A percentile compares a stretch with the other conserved stretches of the same genome.
Evolutionary conservation across 1,140 invertebrate genomes (phyloP).

Genomic region (Wiebesia pumilae): DNA sequence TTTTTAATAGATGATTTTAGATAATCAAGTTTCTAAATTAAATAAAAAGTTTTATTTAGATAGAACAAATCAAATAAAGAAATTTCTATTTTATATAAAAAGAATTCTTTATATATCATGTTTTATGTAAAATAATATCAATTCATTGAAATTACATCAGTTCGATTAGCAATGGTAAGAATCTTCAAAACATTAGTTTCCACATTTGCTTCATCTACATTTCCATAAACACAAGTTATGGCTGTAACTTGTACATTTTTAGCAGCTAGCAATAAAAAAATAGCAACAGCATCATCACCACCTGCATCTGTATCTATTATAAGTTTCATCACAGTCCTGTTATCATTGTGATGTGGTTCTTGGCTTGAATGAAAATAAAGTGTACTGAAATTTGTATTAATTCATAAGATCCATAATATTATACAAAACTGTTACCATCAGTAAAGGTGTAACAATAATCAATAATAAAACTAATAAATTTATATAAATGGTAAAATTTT

Average conservation of each 20-base stretch:
- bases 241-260: constrained; percentile 73
- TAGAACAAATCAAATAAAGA: background rate
- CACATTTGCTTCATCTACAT: constrained; percentile 77
- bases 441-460: background rate
- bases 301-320: constrained; percentile 78
- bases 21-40: too few species aligned
- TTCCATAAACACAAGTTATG: constrained; percentile 80
- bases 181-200: constrained; percentile 77
- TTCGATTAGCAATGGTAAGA: constrained; percentile 73
- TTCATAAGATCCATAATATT: background rate
- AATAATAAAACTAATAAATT: background rate
- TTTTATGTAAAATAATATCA: background rate
- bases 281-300: constrained; percentile 76
- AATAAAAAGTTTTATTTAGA: too few species aligned
- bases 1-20: too few species aligned
- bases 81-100: background rate
- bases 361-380: background rate
- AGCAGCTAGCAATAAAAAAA: constrained; percentile 72
- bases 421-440: too few species aligned
- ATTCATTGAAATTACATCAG: constrained; percentile 73
- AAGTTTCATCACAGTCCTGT: constrained; percentile 60
- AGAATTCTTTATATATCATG: background rate
- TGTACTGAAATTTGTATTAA: background rate
- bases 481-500: too few species aligned
- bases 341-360: background rate